Conservation (phyloP, 2,797 vertebrate genomes). For the Clarias fuscus region DNA sequence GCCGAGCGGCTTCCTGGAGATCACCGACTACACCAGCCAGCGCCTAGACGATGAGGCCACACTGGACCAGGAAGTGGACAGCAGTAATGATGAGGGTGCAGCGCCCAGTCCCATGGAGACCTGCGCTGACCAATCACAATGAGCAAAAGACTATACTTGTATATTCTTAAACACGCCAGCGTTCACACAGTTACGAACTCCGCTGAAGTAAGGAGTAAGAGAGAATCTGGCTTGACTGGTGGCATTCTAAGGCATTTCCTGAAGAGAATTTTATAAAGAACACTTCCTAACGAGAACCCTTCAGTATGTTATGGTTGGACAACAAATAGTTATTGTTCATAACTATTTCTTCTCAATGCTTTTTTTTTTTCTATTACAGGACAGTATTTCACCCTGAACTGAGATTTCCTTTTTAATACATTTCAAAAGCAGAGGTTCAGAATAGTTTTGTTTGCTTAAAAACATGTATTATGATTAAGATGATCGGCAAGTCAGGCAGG, state of each 20-base stretch:
- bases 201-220: neutral
- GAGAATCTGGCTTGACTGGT: neutral
- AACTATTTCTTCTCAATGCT: constrained; percentile 4
- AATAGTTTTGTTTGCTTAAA: neutral
- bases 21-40: constrained; percentile 98
- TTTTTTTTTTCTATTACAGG: constrained; percentile 6
- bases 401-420: neutral
- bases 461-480: neutral
- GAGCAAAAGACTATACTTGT: constrained; percentile 25
- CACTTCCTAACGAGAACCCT: neutral
- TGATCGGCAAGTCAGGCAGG: neutral
- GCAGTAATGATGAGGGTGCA: constrained; percentile 77
- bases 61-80: constrained; percentile 94
- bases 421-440: neutral
- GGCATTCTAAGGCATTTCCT: neutral
- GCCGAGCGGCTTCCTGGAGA: constrained; percentile 96
- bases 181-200: neutral
- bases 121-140: constrained; percentile 76
- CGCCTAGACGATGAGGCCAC: constrained; percentile 91
- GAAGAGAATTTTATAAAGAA: neutral
- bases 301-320: neutral
- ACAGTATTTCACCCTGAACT: neutral
- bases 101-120: constrained; percentile 75
- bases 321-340: neutral
- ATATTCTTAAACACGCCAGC: neutral